Conservation (phyloP, 2,797 vertebrate species). For the Sebastes alutus region DNA sequence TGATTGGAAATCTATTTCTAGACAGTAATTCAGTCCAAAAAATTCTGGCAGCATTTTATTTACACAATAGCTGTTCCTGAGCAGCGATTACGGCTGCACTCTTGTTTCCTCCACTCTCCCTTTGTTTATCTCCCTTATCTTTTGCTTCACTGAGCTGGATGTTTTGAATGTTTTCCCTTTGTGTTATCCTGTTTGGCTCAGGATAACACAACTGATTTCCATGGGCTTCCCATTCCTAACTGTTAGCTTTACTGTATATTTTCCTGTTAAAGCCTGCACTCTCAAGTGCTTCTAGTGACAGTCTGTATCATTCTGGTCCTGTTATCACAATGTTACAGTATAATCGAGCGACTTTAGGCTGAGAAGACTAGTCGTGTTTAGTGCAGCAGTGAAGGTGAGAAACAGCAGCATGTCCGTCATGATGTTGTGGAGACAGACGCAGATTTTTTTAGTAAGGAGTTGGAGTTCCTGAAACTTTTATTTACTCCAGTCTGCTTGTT, state of each 20-base stretch:
- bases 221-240: not conserved
- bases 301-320: not conserved
- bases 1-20: not conserved
- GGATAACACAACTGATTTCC: not conserved
- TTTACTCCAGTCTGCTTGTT: not conserved
- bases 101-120: not conserved
- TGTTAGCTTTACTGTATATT: not conserved
- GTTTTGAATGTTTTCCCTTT: slow-evolving; percentile 3
- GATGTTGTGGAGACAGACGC: not conserved
- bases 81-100: not conserved
- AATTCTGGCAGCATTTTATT: slow-evolving; percentile 7
- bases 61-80: not conserved
- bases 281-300: not conserved
- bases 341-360: not conserved
- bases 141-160: slow-evolving; percentile 7
- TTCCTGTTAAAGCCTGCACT: not conserved
- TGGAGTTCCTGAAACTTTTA: not conserved
- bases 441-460: not conserved
- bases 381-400: not conserved
- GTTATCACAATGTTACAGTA: not conserved
- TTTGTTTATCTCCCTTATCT: slow-evolving; percentile 1
- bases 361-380: not conserved
- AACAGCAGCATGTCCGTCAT: not conserved
- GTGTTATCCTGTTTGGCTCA: not conserved
- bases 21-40: not conserved